These are phyloP conservation scores for Trichoplusia ni DNA, from an alignment of 1,140 invertebrate genomes.

Conservation along the genomic window DNA sequence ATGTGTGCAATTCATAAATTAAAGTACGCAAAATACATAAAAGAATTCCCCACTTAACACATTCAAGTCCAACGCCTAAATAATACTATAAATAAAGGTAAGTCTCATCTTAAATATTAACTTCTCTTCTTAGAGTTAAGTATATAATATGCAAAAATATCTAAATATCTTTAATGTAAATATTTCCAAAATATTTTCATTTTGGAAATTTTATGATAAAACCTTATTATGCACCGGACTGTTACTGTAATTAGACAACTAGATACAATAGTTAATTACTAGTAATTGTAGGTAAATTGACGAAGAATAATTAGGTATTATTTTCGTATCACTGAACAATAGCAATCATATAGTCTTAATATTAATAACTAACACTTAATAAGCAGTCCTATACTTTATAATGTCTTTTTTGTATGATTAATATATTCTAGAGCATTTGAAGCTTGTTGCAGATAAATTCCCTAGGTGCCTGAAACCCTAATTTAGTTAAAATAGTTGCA, in stretches of 20 bases:
- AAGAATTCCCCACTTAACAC: background rate
- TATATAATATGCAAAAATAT: conserved; percentile 1
- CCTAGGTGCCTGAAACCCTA: too few relatives aligned
- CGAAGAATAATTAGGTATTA: too few relatives aligned
- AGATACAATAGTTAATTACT: background rate
- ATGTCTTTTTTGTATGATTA: too few relatives aligned
- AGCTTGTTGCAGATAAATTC: too few relatives aligned
- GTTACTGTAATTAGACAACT: too few relatives aligned
- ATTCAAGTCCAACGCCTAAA: background rate
- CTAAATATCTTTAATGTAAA: conserved; percentile 7
- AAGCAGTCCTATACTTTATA: too few relatives aligned
- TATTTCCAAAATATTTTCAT: conserved; percentile 3
- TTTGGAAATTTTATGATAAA: background rate
- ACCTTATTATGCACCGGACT: background rate
- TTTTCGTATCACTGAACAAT: too few relatives aligned
- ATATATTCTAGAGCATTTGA: too few relatives aligned
- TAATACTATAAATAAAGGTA: background rate
- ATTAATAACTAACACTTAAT: too few relatives aligned
- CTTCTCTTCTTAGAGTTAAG: background rate
- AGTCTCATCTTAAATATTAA: conserved; percentile 6
- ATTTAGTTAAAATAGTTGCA: too few relatives aligned
- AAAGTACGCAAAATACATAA: background rate
- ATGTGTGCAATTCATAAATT: too few relatives aligned
- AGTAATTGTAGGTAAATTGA: background rate
- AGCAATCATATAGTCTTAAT: too few relatives aligned